Conservation (phyloP, 2,797 vertebrate genomes). For the Selene dorsalis region DNA sequence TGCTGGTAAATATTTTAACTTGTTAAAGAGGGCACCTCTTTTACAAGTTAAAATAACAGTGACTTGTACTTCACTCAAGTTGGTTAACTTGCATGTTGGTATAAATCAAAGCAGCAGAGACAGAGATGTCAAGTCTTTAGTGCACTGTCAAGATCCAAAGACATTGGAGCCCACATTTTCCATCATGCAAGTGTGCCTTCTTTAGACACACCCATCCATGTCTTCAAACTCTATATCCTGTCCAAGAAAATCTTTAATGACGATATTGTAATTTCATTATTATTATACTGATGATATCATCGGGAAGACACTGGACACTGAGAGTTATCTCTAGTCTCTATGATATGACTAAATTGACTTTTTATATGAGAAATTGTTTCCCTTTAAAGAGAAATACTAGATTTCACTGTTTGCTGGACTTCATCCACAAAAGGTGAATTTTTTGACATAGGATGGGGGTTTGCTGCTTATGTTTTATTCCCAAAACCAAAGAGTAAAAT, state of each 20-base stretch:
- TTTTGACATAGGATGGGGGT: too few species aligned
- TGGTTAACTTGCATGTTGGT: not conserved
- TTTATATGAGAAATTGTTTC: too few species aligned
- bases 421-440: not conserved
- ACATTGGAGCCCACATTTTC: not conserved
- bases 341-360: too few species aligned
- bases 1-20: not conserved
- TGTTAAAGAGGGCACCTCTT: not conserved
- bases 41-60: not conserved
- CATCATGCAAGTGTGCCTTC: not conserved
- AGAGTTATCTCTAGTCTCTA: too few species aligned
- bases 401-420: not conserved
- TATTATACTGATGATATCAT: too few species aligned
- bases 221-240: accelerated
- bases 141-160: not conserved
- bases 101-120: not conserved
- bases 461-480: too few species aligned
- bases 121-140: not conserved
- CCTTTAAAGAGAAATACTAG: too few species aligned
- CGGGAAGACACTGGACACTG: too few species aligned
- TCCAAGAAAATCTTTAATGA: not conserved
- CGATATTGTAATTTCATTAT: too few species aligned
- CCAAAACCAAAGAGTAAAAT: too few species aligned
- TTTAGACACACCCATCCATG: not conserved
- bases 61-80: conserved; percentile 1